These are phyloP conservation scores for Chesias legatella DNA, from an alignment of 2,888 invertebrate species.

Conservation along the genomic window DNA sequence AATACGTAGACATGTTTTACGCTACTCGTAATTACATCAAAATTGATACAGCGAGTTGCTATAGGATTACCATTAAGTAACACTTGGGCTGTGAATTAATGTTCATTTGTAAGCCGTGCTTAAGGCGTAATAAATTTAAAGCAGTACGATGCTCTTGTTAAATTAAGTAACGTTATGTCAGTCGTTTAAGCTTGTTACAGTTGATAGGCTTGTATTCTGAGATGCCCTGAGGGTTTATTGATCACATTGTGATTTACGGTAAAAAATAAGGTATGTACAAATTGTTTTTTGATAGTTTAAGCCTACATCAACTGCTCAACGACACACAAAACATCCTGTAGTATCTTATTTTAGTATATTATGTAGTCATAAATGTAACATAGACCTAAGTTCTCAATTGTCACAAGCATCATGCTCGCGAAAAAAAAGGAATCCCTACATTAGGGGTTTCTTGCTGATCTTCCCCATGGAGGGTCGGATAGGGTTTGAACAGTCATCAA, in stretches of 20 bases:
- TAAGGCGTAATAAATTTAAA: conserved; percentile 47
- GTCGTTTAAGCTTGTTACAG: conserved; percentile 22
- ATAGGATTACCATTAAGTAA: conserved; percentile 36
- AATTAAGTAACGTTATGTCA: conserved; percentile 55
- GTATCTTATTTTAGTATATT: too few relatives aligned
- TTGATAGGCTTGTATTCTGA: background rate
- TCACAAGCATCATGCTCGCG: too few relatives aligned
- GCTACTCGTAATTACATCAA: conserved; percentile 20
- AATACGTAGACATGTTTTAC: conserved; percentile 13
- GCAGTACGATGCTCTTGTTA: conserved; percentile 41
- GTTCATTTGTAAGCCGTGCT: conserved; percentile 41
- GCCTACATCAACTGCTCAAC: too few relatives aligned
- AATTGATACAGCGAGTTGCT: conserved; percentile 23
- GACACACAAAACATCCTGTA: too few relatives aligned
- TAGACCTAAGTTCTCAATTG: too few relatives aligned
- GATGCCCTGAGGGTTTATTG: background rate
- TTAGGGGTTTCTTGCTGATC: too few relatives aligned
- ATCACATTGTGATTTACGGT: background rate
- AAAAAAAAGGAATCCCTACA: too few relatives aligned
- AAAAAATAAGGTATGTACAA: too few relatives aligned
- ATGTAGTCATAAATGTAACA: too few relatives aligned
- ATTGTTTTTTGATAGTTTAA: too few relatives aligned
- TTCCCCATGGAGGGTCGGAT: too few relatives aligned
- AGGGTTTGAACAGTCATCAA: too few relatives aligned
- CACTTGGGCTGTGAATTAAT: conserved; percentile 32